Percentiles rank a stretch among this genome's conserved stretches.
These are phyloP conservation scores for Burhinus bistriatus DNA, from an alignment of 2,113 vertebrate genomes.

Conservation along the genomic window DNA sequence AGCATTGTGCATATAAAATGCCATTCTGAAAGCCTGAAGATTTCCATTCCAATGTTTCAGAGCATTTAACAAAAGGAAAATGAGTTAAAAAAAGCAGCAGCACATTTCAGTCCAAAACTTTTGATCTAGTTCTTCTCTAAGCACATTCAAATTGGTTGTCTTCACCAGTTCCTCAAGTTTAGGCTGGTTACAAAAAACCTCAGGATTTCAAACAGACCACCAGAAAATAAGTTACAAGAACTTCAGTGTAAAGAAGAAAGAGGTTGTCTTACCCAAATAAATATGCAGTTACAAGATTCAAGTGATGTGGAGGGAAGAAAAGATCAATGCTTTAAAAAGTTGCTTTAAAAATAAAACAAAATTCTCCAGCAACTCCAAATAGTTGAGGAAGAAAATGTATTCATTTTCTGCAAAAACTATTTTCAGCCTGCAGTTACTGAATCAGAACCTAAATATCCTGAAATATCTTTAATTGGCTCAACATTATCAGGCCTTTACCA, in stretches of 20 bases:
- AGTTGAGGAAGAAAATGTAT: background rate
- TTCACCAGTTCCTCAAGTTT: background rate
- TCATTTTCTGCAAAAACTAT: background rate
- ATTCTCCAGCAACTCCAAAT: background rate
- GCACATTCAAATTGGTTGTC: background rate
- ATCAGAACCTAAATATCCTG: background rate
- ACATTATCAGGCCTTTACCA: background rate
- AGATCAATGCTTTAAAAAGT: background rate
- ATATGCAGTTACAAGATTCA: background rate
- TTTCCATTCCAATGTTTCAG: background rate
- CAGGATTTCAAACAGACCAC: background rate
- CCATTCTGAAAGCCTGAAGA: background rate
- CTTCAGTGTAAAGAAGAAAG: background rate
- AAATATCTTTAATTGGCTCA: constrained; percentile 30
- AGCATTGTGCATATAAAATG: background rate
- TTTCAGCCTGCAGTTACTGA: background rate
- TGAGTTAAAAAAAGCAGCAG: background rate
- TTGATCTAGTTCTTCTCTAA: background rate
- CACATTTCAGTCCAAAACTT: background rate
- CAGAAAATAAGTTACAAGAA: background rate
- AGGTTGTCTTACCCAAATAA: background rate
- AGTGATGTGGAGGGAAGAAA: background rate
- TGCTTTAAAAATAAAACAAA: background rate
- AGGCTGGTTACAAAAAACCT: background rate
- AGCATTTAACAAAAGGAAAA: background rate